Base-by-base conservation (phyloP, 2,113 vertebrate species). In the Zeus faber region DNA sequence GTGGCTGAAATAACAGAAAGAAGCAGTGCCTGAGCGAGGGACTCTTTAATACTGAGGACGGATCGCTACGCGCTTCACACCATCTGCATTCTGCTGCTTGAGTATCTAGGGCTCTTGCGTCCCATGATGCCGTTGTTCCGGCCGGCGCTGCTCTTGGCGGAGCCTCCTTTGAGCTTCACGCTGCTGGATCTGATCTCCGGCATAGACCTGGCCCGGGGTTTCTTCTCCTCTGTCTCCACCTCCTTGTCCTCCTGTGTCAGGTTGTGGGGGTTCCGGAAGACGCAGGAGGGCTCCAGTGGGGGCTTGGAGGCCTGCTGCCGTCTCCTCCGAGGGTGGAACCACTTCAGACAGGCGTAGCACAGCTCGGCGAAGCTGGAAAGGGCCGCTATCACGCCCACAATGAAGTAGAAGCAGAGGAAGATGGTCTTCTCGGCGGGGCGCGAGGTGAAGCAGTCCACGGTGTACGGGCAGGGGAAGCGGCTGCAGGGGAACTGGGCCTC, bases 361-460 rank as follows among this genome's bases (percentile, higher is more conserved):
- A 97, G 80, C 83, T 97, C 94, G 0, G 61, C 73, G 37, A 89
- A 54, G 83, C 93, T 95, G 74, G 92, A 91, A 43, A 91, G 9
- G 0, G 90, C 90, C 0, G 93, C 89, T 2, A 95, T 35, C 54
- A 94, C 55, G 13, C 95, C 94, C 9, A 97, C 86, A 1, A 60
- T 60, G 46, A 97, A 97, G 87, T 96, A 98, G 85, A 98, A 98
- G 67, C 89, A 72, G 61, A 98, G 89, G 85, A 98, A 96, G 74
- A 96, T 64, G 0, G 93, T 95, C 79, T 96, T 97, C 84, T 96
- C 95, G 0, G 90, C 91, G 16, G 95, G 93, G 3, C 94, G 91
- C 23, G 94, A 97, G 35, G 93, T 92, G 79, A 94, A 96, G 88
- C 95, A 96, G 76, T 97, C 93, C 62, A 98, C 94, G 0, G 60